Evolutionary conservation across 1,140 invertebrate species (phyloP), one percentile per base, ranked within the genome.

Genomic region (Bilobella aurantiaca): DNA sequence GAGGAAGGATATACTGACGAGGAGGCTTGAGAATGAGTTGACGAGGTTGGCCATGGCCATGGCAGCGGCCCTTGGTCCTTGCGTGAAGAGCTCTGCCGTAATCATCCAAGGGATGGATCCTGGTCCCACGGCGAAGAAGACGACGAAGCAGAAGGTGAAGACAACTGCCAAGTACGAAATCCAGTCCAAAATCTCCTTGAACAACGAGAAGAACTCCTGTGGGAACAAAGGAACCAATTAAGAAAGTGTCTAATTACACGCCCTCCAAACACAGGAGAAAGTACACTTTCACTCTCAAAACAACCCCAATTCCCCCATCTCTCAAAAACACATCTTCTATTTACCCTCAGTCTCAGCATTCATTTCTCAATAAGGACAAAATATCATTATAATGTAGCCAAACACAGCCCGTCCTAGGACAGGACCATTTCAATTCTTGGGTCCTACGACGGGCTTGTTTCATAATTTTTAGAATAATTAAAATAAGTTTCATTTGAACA

Each of bases 51-150:
- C 93, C 71, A 99, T 93, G 70, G 93, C 95, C 89, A 98, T 98
- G 70, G 96, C 96, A 64, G 93, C 92, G 29, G 95, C 92, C 70
- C 96, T 82, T 18, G 96, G 92, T 46, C 92, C 93, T 79, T 98
- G 95, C 5, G 93, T 91, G 81, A 99, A 99, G 46, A 99, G 82
- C 78, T 99, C 96, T 37, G 95, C 93, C 8, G 95, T 97, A 75
- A 98, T 98, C 85, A 99, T 89, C 96, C 96, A 98, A 0, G 96
- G 96, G 75, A 99, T 98, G 28, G 95, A 95, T 57, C 95, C 91
- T 59, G 88, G 93, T 1, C 95, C 95, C 64, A 97, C 87, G 28
- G 93, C 93, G 77, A 98, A 98, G 83, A 96, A 96, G 58, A 96
- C 90, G 58, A 98, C 95, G 81, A 95, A 98, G 75, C 87, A 84